phyloP scores from a whole-genome alignment of 2,888 invertebrate genomes.

The Aricia artaxerxes region DNA sequence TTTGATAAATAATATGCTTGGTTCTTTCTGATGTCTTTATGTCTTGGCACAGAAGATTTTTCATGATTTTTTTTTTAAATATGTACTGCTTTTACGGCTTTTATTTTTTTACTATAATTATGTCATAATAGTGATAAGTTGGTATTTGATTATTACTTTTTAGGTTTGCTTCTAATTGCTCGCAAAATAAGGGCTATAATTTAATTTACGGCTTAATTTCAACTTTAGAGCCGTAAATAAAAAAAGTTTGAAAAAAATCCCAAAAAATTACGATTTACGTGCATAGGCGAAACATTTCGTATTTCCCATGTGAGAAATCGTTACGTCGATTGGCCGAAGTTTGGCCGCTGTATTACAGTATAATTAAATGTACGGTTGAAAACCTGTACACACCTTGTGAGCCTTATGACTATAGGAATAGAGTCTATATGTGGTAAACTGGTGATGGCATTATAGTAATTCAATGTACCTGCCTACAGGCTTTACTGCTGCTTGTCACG shows the following conservation, averaged over 20 bases:
- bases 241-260: not conserved
- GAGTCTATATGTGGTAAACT: not conserved
- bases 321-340: slow-evolving; percentile 70
- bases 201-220: not conserved
- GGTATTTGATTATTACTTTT: too few species aligned
- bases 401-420: not conserved
- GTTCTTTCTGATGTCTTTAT: not conserved
- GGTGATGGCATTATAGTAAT: slow-evolving; percentile 66
- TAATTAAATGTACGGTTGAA: slow-evolving; percentile 66
- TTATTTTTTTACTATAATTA: too few species aligned
- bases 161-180: too few species aligned
- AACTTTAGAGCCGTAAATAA: not conserved
- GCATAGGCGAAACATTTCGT: slow-evolving; percentile 43
- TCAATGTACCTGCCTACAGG: slow-evolving; percentile 67
- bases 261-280: slow-evolving; percentile 16
- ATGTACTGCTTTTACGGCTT: not conserved
- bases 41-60: not conserved
- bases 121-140: too few species aligned
- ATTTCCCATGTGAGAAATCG: slow-evolving; percentile 76
- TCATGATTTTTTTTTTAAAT: not conserved
- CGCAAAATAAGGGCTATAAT: not conserved
- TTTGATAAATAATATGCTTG: not conserved
- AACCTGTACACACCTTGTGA: not conserved
- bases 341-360: slow-evolving; percentile 68
- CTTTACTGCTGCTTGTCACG: slow-evolving; percentile 75